A percentile compares a stretch with the other conserved stretches of the same genome.
Evolutionary conservation across 2,797 vertebrate species (phyloP).

Genomic region (Mustela erminea): DNA sequence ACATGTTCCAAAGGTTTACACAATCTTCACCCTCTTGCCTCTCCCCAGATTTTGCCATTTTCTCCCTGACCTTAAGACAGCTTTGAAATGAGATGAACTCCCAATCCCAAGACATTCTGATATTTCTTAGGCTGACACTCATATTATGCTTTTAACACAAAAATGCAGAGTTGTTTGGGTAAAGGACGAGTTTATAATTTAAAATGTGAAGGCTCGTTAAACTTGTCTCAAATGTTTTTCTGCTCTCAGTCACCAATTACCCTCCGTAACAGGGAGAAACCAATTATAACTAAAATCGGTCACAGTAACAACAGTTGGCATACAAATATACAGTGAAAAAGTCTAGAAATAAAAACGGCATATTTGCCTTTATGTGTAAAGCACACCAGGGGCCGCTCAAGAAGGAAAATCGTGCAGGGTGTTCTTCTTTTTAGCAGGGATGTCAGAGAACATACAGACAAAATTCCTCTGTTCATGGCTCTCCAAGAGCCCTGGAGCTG

Average conservation of each 20-base stretch:
- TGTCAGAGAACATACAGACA: not conserved
- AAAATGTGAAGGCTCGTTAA: not conserved
- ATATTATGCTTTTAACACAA: slow-evolving; percentile 1
- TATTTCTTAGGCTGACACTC: not conserved
- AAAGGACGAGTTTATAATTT: not conserved
- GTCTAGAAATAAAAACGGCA: slow-evolving; percentile 42
- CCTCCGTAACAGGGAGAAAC: slow-evolving; percentile 52
- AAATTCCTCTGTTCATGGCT: not conserved
- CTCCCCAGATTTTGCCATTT: not conserved
- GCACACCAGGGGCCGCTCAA: not conserved
- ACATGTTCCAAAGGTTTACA: not conserved
- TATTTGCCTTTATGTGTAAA: slow-evolving; percentile 4
- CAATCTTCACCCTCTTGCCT: not conserved
- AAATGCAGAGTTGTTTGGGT: not conserved
- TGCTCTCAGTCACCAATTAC: slow-evolving; percentile 43
- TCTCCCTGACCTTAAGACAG: not conserved
- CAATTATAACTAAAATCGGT: slow-evolving; percentile 51
- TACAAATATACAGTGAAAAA: slow-evolving; percentile 43
- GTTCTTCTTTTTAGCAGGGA: not conserved
- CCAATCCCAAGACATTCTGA: not conserved
- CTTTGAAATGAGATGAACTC: not conserved
- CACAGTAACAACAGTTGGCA: slow-evolving; percentile 32
- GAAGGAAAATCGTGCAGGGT: not conserved
- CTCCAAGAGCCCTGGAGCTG: not conserved
- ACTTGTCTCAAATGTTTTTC: slow-evolving; percentile 33